Evolutionary conservation across 2,888 invertebrate genomes (phyloP).

Genomic region (Ectemnius continuus): DNA sequence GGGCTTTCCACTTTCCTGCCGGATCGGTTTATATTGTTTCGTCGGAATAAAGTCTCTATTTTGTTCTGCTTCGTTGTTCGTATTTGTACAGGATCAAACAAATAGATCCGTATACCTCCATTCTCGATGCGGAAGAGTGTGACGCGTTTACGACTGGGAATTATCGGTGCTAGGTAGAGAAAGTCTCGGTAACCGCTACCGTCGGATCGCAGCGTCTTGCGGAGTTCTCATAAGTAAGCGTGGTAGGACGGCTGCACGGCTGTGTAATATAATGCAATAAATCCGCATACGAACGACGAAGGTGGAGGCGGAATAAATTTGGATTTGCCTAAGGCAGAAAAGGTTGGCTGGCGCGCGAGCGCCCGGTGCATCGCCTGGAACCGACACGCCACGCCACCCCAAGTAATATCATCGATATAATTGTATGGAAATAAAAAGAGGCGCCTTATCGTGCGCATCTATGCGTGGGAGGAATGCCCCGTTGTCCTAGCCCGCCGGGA

Average conservation of each 20-base stretch:
- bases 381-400: conserved; percentile 47
- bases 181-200: neutral
- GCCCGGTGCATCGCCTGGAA: conserved; percentile 41
- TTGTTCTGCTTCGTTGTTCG: too few species aligned
- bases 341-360: conserved; percentile 16
- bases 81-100: too few species aligned
- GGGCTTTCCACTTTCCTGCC: too few species aligned
- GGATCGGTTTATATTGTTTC: too few species aligned
- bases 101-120: too few species aligned
- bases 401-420: conserved; percentile 59
- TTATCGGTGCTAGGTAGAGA: too few species aligned
- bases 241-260: neutral
- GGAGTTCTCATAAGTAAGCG: too few species aligned
- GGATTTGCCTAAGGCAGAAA: conserved; percentile 29
- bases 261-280: conserved; percentile 24
- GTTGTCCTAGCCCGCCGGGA: neutral
- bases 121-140: too few species aligned
- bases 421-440: conserved; percentile 60
- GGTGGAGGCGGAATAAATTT: conserved; percentile 33
- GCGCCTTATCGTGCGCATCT: conserved; percentile 51
- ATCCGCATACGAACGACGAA: conserved; percentile 18
- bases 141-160: too few species aligned
- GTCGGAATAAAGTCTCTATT: too few species aligned
- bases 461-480: conserved; percentile 30
- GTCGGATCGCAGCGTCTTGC: neutral